A percentile compares a stretch with the other conserved stretches of the same genome.
These are phyloP conservation scores for Orchestia grillus DNA, from an alignment of 1,140 invertebrate species.

Conservation along the genomic window DNA sequence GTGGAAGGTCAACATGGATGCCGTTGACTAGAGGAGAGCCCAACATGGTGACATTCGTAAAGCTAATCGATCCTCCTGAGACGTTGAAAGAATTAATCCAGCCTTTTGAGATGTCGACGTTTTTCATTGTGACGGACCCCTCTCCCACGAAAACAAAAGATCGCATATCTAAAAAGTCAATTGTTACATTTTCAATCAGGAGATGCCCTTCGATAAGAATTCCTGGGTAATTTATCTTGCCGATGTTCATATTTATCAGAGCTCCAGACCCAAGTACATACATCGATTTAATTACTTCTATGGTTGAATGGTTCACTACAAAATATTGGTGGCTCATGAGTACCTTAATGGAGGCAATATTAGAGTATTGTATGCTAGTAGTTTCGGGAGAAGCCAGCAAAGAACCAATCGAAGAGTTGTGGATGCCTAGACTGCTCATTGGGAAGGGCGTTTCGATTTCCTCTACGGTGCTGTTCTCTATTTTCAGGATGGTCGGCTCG, in stretches of 20 bases:
- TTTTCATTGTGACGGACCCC: not conserved
- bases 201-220: not conserved
- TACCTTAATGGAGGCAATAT: not conserved
- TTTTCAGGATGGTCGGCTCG: not conserved
- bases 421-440: not conserved
- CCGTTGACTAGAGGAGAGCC: not conserved
- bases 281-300: not conserved
- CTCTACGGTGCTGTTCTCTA: not conserved
- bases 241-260: not conserved
- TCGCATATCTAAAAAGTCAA: not conserved
- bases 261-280: not conserved
- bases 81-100: not conserved
- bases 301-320: not conserved
- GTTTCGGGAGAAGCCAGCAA: not conserved
- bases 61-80: not conserved
- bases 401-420: not conserved
- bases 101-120: not conserved
- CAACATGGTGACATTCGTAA: not conserved
- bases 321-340: not conserved
- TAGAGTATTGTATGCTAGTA: not conserved
- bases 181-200: slow-evolving; percentile 2
- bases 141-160: not conserved
- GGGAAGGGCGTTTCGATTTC: slow-evolving; percentile 8
- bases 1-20: not conserved
- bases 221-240: not conserved